A percentile compares a stretch with the other conserved stretches of the same genome.
Evolutionary conservation across 2,797 vertebrate species (phyloP).

Genomic region (Rhodeus uyekii): DNA sequence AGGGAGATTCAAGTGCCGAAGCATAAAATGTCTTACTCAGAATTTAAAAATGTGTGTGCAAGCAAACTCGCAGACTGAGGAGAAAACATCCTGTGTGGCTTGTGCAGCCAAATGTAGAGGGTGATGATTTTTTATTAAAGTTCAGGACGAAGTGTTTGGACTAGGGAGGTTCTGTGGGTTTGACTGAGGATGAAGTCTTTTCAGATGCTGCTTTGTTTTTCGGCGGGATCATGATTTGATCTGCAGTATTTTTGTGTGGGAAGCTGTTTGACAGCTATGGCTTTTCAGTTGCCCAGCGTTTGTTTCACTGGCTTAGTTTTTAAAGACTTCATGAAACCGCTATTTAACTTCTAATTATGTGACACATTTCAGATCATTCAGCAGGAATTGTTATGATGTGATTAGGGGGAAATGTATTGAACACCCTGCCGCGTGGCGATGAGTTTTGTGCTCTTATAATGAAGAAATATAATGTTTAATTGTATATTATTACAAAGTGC

Average conservation of each 20-base stretch:
- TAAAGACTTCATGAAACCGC: not conserved
- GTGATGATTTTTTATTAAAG: not conserved
- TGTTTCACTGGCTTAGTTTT: not conserved
- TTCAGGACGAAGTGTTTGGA: not conserved
- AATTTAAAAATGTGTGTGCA: constrained; percentile 21
- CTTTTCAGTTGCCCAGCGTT: not conserved
- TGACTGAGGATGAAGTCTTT: not conserved
- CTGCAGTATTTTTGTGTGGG: constrained; percentile 15
- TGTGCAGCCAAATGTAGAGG: not conserved
- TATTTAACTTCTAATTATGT: not conserved
- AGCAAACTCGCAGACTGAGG: not conserved
- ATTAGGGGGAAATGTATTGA: not conserved
- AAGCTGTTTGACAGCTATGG: not conserved
- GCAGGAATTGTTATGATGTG: not conserved
- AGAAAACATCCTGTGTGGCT: not conserved
- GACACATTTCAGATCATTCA: not conserved
- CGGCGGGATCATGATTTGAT: not conserved
- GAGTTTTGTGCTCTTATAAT: not conserved
- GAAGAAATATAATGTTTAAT: not conserved
- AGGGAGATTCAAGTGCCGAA: constrained; percentile 20
- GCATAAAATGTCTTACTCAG: constrained; percentile 10
- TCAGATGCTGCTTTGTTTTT: constrained; percentile 10
- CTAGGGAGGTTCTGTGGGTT: not conserved
- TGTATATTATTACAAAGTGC: not conserved
- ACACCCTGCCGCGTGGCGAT: not conserved